A percentile compares a stretch with the other conserved stretches of the same genome.
Conservation (phyloP, 2,888 invertebrate genomes). For the Hanleya hanleyi region DNA sequence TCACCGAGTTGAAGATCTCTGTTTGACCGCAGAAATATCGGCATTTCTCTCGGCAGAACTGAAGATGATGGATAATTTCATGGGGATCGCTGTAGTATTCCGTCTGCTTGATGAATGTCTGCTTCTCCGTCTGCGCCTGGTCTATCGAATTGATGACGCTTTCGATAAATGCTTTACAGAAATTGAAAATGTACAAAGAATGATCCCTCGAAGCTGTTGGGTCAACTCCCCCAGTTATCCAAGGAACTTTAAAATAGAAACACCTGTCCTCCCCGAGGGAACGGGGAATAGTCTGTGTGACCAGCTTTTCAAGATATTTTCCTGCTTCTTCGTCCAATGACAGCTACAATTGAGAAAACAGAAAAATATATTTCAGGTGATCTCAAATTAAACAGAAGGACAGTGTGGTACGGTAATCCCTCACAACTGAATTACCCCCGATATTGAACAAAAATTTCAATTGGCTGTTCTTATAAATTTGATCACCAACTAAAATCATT, state of each 20-base stretch:
- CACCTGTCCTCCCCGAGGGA: conserved; percentile 29
- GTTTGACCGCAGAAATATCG: conserved; percentile 65
- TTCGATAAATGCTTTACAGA: conserved; percentile 52
- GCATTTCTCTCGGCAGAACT: conserved; percentile 61
- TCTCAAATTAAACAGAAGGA: too few species aligned
- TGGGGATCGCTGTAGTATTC: conserved; percentile 59
- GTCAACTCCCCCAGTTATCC: conserved; percentile 55
- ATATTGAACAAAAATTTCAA: too few species aligned
- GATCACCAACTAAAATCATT: too few species aligned
- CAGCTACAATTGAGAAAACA: too few species aligned
- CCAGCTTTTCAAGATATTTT: too few species aligned
- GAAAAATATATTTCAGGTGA: too few species aligned
- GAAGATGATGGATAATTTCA: conserved; percentile 65
- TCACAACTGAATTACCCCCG: too few species aligned
- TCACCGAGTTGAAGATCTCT: conserved; percentile 40
- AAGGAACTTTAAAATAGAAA: conserved; percentile 34
- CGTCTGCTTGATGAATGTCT: conserved; percentile 39
- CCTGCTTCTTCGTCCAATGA: too few species aligned
- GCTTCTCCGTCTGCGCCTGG: conserved; percentile 35
- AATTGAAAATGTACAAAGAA: conserved; percentile 47
- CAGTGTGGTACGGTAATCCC: too few species aligned
- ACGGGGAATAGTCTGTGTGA: too few species aligned
- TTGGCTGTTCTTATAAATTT: too few species aligned
- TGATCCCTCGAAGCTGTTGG: conserved; percentile 46
- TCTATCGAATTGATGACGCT: conserved; percentile 48